Evolutionary conservation across 2,113 vertebrate species (phyloP).

Genomic region (Epinephelus fuscoguttatus): DNA sequence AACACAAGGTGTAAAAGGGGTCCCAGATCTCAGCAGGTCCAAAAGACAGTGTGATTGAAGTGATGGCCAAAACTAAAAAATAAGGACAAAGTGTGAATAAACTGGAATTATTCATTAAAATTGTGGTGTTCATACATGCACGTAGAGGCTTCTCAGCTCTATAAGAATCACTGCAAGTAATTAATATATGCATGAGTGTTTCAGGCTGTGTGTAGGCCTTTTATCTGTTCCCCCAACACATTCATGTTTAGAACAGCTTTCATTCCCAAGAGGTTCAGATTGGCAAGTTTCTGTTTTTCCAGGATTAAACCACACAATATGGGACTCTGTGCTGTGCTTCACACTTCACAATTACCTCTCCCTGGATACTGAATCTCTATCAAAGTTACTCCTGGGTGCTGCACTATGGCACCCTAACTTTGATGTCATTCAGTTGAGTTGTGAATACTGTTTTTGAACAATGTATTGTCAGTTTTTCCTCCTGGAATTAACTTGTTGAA

Average conservation of each 20-base stretch:
- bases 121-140: not conserved
- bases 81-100: not conserved
- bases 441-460: not conserved
- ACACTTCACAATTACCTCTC: conserved; percentile 4
- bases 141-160: not conserved
- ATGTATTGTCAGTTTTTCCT: not conserved
- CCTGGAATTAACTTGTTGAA: conserved; percentile 6
- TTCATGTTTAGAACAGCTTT: not conserved
- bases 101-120: too few relatives aligned
- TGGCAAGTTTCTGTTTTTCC: not conserved
- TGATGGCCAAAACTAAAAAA: not conserved
- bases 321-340: not conserved
- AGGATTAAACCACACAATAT: not conserved
- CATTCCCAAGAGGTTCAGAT: not conserved
- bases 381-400: conserved; percentile 16
- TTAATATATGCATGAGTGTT: not conserved
- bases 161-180: not conserved
- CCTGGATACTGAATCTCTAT: conserved; percentile 14
- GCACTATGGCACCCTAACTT: not conserved
- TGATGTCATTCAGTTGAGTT: conserved; percentile 23
- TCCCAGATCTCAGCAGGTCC: not conserved
- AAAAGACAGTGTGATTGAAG: not conserved
- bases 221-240: not conserved
- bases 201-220: not conserved
- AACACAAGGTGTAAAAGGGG: too few relatives aligned